A percentile compares a stretch with the other conserved stretches of the same genome.
phyloP scores from a whole-genome alignment of 2,888 invertebrate genomes.

The Drosophila neutralis region DNA sequence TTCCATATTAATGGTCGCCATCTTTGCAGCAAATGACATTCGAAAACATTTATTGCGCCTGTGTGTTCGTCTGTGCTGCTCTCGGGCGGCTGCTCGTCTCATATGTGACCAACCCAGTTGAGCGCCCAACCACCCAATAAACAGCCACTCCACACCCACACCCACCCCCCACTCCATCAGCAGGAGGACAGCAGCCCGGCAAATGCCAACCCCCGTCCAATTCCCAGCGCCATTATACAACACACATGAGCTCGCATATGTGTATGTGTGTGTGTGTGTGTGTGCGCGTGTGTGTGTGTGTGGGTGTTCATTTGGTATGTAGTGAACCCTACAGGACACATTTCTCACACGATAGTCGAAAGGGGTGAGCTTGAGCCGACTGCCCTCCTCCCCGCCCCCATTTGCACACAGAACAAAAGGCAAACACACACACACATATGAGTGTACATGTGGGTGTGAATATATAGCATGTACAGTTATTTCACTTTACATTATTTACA shows the following conservation, averaged over 20 bases:
- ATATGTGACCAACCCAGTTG: conserved; percentile 63
- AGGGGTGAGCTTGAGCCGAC: conserved; percentile 57
- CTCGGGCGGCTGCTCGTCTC: conserved; percentile 29
- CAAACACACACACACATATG: conserved; percentile 49
- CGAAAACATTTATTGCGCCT: conserved; percentile 79
- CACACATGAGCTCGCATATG: conserved; percentile 17
- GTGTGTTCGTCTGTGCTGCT: conserved; percentile 41
- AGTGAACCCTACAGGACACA: conserved; percentile 81
- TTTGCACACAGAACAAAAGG: conserved; percentile 59
- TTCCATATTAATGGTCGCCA: conserved; percentile 82
- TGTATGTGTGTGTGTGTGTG: conserved; percentile 3
- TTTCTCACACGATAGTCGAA: conserved; percentile 65
- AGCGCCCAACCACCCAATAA: conserved; percentile 30
- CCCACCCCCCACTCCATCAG: conserved; percentile 36
- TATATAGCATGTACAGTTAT: conserved; percentile 75
- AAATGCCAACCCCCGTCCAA: conserved; percentile 53
- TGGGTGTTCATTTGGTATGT: conserved; percentile 77
- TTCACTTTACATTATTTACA: conserved; percentile 79
- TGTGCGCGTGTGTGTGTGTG: conserved; percentile 18
- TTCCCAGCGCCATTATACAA: conserved; percentile 69
- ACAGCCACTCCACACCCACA: conserved; percentile 25
- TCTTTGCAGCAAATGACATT: conserved; percentile 81
- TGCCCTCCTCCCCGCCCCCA: conserved; percentile 3
- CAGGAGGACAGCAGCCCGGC: conserved; percentile 49
- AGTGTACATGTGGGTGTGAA: conserved; percentile 34